Percentiles rank a stretch among this genome's conserved stretches.
These are phyloP conservation scores for Chironomus striatipennis DNA, from an alignment of 1,140 invertebrate species.

Conservation along the genomic window DNA sequence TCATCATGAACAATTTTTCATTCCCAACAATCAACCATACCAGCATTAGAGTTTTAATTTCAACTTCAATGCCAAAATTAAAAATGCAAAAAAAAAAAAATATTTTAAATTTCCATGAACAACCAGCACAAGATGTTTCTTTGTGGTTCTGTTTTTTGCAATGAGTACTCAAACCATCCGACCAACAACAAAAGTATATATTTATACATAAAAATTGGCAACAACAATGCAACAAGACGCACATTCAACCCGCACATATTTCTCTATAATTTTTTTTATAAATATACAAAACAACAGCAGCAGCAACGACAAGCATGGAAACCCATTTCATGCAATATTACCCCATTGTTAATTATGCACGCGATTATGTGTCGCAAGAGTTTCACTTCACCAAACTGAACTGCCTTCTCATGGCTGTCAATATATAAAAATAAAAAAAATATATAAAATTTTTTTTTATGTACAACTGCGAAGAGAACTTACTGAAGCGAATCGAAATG, in stretches of 20 bases:
- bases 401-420: not conserved
- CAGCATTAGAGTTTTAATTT: not conserved
- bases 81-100: no score
- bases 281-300: not conserved
- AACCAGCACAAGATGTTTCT: constrained; percentile 12
- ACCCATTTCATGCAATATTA: constrained; percentile 9
- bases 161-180: not conserved
- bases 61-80: not conserved
- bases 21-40: no score
- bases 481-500: not conserved
- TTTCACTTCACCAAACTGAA: constrained; percentile 13
- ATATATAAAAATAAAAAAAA: no score
- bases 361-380: constrained; percentile 11
- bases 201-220: not conserved
- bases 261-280: not conserved
- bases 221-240: not conserved
- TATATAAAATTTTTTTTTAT: not conserved
- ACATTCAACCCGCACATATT: not conserved
- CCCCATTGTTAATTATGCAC: constrained; percentile 12
- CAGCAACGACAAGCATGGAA: constrained; percentile 6
- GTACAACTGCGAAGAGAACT: not conserved
- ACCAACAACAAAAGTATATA: not conserved
- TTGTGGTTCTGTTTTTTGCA: not conserved
- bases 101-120: not conserved
- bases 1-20: no score